These are phyloP conservation scores for Acropternis orthonyx DNA, from an alignment of 2,797 vertebrate genomes.

Conservation along the genomic window DNA sequence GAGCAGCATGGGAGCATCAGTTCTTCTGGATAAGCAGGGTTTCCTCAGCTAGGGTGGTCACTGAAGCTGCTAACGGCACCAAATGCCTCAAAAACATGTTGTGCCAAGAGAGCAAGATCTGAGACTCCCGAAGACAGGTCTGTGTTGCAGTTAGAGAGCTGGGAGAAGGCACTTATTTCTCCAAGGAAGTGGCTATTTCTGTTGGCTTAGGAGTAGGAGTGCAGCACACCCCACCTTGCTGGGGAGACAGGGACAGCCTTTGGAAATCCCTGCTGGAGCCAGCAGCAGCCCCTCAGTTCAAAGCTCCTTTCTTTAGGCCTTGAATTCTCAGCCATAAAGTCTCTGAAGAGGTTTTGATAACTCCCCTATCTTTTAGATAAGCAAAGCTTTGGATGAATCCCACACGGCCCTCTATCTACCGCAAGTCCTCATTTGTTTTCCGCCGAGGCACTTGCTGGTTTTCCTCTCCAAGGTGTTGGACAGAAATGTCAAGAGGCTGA, in stretches of 20 bases:
- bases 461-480: constrained; percentile 66
- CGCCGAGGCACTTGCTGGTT: constrained; percentile 41
- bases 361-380: constrained; percentile 63
- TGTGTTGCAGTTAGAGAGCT: neutral
- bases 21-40: neutral
- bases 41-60: neutral
- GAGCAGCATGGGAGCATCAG: neutral
- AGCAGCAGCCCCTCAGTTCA: constrained; percentile 44
- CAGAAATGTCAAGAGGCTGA: constrained; percentile 64
- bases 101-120: neutral
- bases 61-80: neutral
- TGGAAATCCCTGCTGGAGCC: constrained; percentile 56
- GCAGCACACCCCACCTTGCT: neutral
- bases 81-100: neutral
- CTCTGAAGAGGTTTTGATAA: constrained; percentile 67
- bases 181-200: neutral
- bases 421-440: constrained; percentile 65
- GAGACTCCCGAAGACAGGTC: neutral
- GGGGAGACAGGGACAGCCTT: neutral
- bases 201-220: neutral
- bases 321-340: constrained; percentile 49
- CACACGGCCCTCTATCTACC: constrained; percentile 44
- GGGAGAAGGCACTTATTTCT: neutral
- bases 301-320: constrained; percentile 56
- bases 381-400: constrained; percentile 59